These are phyloP conservation scores for Leucoraja erinaceus DNA, from an alignment of 2,113 vertebrate species.

Conservation along the genomic window DNA sequence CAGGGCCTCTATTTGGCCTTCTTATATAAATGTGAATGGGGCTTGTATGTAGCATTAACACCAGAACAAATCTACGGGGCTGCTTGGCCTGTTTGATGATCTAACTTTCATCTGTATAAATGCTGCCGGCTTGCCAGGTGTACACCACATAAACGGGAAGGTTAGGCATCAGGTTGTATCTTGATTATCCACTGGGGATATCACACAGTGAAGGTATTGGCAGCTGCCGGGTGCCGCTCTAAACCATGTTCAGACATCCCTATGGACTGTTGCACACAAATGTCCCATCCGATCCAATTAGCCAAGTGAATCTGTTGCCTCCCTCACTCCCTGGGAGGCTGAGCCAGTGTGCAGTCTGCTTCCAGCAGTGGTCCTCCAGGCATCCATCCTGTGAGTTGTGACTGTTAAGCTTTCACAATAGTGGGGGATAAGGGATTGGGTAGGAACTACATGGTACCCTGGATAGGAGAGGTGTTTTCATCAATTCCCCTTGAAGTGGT, in stretches of 20 bases:
- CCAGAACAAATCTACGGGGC: not conserved
- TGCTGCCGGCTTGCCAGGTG: not conserved
- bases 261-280: not conserved
- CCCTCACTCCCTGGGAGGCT: not conserved
- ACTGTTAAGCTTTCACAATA: not conserved
- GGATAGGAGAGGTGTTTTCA: not conserved
- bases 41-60: not conserved
- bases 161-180: not conserved
- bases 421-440: no score
- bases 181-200: not conserved
- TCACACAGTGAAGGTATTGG: not conserved
- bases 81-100: not conserved
- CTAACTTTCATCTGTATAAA: not conserved
- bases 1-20: not conserved
- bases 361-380: not conserved
- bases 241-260: not conserved
- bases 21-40: not conserved
- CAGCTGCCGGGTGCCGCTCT: not conserved
- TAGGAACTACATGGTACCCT: not conserved
- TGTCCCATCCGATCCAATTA: not conserved
- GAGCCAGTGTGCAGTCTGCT: not conserved
- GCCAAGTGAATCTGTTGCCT: not conserved
- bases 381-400: not conserved
- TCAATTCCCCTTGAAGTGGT: not conserved
- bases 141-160: not conserved